Base-by-base conservation (phyloP, 1,140 invertebrate genomes). In the Drosophila repletoides region DNA sequence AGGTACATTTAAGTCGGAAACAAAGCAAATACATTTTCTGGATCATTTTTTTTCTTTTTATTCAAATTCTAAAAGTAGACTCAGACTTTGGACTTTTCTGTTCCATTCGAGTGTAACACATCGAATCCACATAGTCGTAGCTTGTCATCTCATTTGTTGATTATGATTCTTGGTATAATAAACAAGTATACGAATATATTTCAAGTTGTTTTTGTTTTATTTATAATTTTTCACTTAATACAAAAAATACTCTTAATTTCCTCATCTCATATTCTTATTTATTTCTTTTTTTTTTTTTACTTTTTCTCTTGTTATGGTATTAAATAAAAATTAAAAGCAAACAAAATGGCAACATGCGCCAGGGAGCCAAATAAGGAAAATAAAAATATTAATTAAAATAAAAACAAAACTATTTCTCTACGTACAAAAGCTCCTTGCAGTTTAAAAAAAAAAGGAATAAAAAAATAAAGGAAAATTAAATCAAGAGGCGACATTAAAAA, bases 191-290 rank as follows among this genome's bases (percentile, higher is more conserved):
- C 1, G 3, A 3, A 31, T 31, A n/a, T 61, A 46, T 61, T 53
- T 67, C 38, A 67, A 61, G 51, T 61, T 45, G 29, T 33, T 77
- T 83, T 65, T 70, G 17, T 59, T 81, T 83, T 81, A 84, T 83
- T 83, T 83, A 64, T 83, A 83, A 84, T 81, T 63, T 53, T 84
- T 84, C 68, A 77, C 77, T 83, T 83, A 83, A 84, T 83, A 84
- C 79, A 83, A 83, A 83, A 80, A 83, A 81, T 83, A 83, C 77
- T 83, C 77, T 73, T 84, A 58, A 67, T 83, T 81, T 83, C 69
- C 72, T 65, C 77, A 43, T 81, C 55, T 53, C 48, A 59, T 67
- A 75, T 74, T 46, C 40, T 43, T 80, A 69, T 64, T 26, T 10
- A 51, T 36, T 41, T 29, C n/a, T 24, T 26, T 48, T 56, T 34